Conservation (phyloP, 2,888 invertebrate species). For the Amaurobius ferox region DNA sequence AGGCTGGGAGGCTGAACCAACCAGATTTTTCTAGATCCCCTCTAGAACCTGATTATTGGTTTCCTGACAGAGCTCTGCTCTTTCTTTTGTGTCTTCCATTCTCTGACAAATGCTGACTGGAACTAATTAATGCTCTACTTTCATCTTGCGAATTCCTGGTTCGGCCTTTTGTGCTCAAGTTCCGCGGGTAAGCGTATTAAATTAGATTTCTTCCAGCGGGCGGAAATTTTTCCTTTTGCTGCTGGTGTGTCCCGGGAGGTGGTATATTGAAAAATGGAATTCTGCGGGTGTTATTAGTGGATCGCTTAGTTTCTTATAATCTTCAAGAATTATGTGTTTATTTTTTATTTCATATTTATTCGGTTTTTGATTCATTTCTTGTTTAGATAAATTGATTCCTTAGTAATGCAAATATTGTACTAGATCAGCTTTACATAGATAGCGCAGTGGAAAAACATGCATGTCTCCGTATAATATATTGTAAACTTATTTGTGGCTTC, state of each 20-base stretch:
- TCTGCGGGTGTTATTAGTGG: constrained; percentile 52
- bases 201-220: constrained; percentile 63
- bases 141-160: constrained; percentile 53
- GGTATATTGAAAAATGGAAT: constrained; percentile 62
- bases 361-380: too few relatives aligned
- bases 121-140: constrained; percentile 69
- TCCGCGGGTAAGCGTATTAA: constrained; percentile 66
- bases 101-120: constrained; percentile 64
- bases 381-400: too few relatives aligned
- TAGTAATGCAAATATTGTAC: too few relatives aligned
- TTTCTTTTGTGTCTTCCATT: constrained; percentile 63
- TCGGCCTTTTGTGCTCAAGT: constrained; percentile 23
- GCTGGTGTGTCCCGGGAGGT: constrained; percentile 21
- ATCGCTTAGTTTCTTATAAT: background rate
- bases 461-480: too few relatives aligned
- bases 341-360: too few relatives aligned
- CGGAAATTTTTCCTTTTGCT: constrained; percentile 41
- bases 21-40: constrained; percentile 47
- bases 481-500: too few relatives aligned
- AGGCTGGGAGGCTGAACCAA: constrained; percentile 21
- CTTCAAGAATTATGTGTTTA: too few relatives aligned
- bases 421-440: too few relatives aligned
- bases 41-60: constrained; percentile 54
- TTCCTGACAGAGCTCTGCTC: constrained; percentile 22
- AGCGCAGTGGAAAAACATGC: too few relatives aligned